phyloP scores from a whole-genome alignment of 2,888 invertebrate species.

The Leptopilina syphax region DNA sequence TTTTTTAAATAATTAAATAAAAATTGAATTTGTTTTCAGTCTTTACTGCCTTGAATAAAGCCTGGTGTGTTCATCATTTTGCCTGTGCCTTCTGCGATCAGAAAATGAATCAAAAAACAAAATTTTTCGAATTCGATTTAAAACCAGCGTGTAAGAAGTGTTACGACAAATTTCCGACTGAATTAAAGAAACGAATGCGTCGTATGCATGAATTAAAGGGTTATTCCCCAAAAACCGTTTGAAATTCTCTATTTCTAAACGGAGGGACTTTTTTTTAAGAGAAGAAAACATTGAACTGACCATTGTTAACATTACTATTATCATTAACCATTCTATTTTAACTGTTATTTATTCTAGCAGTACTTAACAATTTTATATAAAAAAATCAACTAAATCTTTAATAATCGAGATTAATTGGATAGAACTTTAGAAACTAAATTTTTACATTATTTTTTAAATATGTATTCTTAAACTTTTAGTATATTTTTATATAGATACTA shows the following conservation, averaged over 20 bases:
- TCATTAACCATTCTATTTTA: conserved; percentile 9
- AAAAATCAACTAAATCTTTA: not conserved
- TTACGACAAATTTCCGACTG: conserved; percentile 96
- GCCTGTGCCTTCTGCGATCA: conserved; percentile 98
- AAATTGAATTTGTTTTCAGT: conserved; percentile 79
- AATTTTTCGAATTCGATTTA: conserved; percentile 99
- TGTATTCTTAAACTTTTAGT: not conserved
- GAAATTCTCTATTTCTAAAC: not conserved
- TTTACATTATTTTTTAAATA: not conserved
- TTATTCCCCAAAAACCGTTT: conserved; percentile 30
- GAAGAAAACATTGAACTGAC: not conserved
- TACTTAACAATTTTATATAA: conserved; percentile 20
- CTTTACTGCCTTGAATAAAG: conserved; percentile 98
- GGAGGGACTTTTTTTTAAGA: not conserved
- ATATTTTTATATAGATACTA: conserved; percentile 15
- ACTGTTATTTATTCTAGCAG: conserved; percentile 38
- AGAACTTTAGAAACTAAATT: not conserved
- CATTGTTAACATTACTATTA: conserved; percentile 13
- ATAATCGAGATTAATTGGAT: conserved; percentile 1
- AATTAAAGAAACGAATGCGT: conserved; percentile 93
- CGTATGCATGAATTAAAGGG: conserved; percentile 88
- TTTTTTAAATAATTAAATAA: no score
- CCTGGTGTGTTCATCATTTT: conserved; percentile 99
- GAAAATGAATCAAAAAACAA: conserved; percentile 96
- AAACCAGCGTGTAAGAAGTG: conserved; percentile 99